A percentile compares a stretch with the other conserved stretches of the same genome.
These are phyloP conservation scores for Lepidocyrtinus sp. DNA, from an alignment of 2,888 invertebrate species.

Conservation along the genomic window DNA sequence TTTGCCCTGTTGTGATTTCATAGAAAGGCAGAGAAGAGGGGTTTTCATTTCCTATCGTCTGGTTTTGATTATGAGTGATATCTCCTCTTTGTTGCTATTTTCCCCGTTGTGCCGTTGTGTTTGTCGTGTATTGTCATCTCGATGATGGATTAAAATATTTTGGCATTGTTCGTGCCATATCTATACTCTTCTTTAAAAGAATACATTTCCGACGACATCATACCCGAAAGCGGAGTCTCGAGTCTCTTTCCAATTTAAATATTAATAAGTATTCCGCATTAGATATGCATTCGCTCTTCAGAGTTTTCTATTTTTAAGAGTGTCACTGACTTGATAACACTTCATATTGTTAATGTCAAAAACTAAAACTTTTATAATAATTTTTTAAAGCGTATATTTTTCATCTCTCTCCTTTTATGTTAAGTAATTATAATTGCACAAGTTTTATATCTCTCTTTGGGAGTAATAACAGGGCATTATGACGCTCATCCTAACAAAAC, in stretches of 20 bases:
- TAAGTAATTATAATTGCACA: slow-evolving; percentile 14
- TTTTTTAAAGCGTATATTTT: too few relatives aligned
- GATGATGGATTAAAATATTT: slow-evolving; percentile 58
- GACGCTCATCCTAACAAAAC: slow-evolving; percentile 20
- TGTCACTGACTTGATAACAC: neutral
- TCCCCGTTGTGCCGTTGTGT: slow-evolving; percentile 43
- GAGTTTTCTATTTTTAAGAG: too few relatives aligned
- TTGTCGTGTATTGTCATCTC: slow-evolving; percentile 50
- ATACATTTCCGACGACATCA: slow-evolving; percentile 29
- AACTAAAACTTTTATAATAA: too few relatives aligned
- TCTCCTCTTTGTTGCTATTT: slow-evolving; percentile 44
- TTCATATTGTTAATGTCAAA: slow-evolving; percentile 18
- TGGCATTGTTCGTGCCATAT: slow-evolving; percentile 47
- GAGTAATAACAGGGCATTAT: slow-evolving; percentile 40
- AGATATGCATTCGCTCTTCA: too few relatives aligned
- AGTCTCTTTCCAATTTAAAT: slow-evolving; percentile 27
- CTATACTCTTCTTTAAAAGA: slow-evolving; percentile 24
- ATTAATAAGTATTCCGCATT: slow-evolving; percentile 11
- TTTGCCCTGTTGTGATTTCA: slow-evolving; percentile 41
- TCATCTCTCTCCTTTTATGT: too few relatives aligned
- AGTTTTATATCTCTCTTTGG: slow-evolving; percentile 38
- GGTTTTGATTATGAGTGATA: slow-evolving; percentile 30
- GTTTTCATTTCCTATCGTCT: slow-evolving; percentile 1
- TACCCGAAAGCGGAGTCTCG: slow-evolving; percentile 4
- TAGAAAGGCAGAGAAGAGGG: slow-evolving; percentile 27